Conservation (phyloP, 2,113 vertebrate genomes). For the Lucifuga dentata region DNA sequence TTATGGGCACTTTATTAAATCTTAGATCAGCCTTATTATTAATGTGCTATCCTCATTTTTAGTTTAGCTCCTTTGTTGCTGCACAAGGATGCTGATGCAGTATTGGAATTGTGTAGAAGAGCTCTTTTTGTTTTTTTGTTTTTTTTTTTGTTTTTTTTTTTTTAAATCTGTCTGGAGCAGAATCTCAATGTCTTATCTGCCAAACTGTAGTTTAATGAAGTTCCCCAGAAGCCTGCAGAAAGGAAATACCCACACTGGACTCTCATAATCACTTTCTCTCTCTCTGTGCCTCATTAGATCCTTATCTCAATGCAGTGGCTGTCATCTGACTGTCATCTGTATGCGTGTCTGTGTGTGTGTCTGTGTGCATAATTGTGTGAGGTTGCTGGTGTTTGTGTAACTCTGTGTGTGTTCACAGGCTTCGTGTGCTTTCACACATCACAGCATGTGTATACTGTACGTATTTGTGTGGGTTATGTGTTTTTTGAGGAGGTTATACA, state of each 20-base stretch:
- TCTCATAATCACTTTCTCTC: slow-evolving; percentile 45
- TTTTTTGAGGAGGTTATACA: too few species aligned
- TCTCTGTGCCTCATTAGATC: slow-evolving; percentile 50
- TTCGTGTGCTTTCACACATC: too few species aligned
- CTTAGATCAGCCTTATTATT: slow-evolving; percentile 26
- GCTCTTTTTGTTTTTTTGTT: too few species aligned
- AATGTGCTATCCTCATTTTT: slow-evolving; percentile 12
- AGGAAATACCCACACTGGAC: slow-evolving; percentile 34
- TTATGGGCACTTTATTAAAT: slow-evolving; percentile 28
- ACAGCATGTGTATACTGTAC: too few species aligned
- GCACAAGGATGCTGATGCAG: slow-evolving; percentile 21
- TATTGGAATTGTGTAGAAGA: slow-evolving; percentile 22
- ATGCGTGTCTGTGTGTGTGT: neutral
- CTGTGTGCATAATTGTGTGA: neutral
- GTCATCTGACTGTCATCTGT: slow-evolving; percentile 7
- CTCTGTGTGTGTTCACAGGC: too few species aligned
- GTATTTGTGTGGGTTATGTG: too few species aligned
- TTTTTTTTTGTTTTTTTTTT: too few species aligned
- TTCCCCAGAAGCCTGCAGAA: slow-evolving; percentile 38
- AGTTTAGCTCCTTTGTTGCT: neutral
- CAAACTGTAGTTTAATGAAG: slow-evolving; percentile 57
- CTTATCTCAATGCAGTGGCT: slow-evolving; percentile 39
- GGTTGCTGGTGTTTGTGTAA: too few species aligned
- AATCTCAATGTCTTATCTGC: slow-evolving; percentile 51
- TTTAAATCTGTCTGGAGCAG: slow-evolving; percentile 36